Conservation (phyloP, 2,113 vertebrate genomes). For the Dermatemys mawii region DNA sequence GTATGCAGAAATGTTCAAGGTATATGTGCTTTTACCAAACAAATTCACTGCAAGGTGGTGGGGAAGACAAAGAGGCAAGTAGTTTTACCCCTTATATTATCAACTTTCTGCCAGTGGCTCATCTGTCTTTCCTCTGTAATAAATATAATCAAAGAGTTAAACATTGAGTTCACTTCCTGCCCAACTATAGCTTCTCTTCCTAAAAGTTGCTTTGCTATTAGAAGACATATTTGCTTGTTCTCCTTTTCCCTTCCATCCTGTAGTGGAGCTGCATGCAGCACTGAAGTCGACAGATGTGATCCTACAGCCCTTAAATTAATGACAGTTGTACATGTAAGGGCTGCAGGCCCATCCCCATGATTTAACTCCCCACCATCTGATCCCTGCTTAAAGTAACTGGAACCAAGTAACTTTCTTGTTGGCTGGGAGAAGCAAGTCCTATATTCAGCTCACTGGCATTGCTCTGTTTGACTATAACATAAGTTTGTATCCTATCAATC, state of each 20-base stretch:
- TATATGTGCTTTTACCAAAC: background rate
- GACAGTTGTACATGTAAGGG: background rate
- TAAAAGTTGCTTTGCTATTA: background rate
- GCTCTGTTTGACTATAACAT: accelerated
- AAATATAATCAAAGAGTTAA: background rate
- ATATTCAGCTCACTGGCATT: accelerated
- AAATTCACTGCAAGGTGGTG: background rate
- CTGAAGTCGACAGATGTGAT: background rate
- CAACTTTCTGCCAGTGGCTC: background rate
- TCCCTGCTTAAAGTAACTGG: background rate
- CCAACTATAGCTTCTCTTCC: background rate
- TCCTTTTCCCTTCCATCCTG: background rate
- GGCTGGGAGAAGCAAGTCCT: background rate
- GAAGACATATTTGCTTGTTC: background rate
- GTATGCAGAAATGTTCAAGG: background rate
- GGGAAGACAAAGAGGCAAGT: background rate
- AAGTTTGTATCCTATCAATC: accelerated
- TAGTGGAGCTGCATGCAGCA: accelerated
- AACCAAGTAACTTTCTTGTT: background rate
- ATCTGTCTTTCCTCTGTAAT: background rate
- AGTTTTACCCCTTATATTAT: background rate
- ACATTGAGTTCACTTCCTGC: background rate
- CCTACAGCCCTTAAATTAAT: background rate
- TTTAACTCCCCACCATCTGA: background rate
- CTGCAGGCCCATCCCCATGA: background rate